Evolutionary conservation across 1,140 invertebrate species (phyloP).

Genomic region (Dryas iulia): DNA sequence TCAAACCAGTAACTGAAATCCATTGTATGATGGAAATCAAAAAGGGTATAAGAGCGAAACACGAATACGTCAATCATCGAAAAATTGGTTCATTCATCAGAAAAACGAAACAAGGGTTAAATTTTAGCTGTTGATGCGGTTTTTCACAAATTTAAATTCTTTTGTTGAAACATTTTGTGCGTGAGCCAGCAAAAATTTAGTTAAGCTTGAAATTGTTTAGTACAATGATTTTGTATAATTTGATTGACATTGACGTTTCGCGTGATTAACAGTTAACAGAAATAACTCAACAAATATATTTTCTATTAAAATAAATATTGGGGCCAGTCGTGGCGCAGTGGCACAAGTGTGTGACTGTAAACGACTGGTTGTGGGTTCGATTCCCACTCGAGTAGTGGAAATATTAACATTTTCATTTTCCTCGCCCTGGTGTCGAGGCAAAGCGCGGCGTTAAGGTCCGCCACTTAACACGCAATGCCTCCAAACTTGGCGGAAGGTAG

Average conservation of each 20-base stretch:
- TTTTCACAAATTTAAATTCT: constrained; percentile 4
- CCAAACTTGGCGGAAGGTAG: too few relatives aligned
- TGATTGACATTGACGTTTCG: background rate
- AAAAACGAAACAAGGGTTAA: constrained; percentile 1
- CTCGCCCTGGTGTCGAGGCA: too few relatives aligned
- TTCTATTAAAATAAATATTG: too few relatives aligned
- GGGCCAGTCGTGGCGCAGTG: too few relatives aligned
- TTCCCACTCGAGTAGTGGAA: too few relatives aligned
- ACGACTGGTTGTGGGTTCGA: too few relatives aligned
- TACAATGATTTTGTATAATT: background rate
- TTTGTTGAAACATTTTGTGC: background rate
- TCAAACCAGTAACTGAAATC: background rate
- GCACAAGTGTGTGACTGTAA: too few relatives aligned
- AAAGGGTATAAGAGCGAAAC: background rate
- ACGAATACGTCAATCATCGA: background rate
- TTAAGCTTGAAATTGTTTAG: background rate
- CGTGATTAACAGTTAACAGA: too few relatives aligned
- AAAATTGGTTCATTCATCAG: constrained; percentile 3
- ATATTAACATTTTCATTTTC: too few relatives aligned
- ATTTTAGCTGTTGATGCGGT: background rate
- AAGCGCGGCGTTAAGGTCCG: too few relatives aligned
- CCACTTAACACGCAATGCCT: too few relatives aligned
- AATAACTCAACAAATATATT: too few relatives aligned
- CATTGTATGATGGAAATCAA: background rate
- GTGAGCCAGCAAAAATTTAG: background rate